A percentile compares a stretch with the other conserved stretches of the same genome.
These are phyloP conservation scores for Rotaria sp. DNA, from an alignment of 2,888 invertebrate genomes.

Conservation along the genomic window DNA sequence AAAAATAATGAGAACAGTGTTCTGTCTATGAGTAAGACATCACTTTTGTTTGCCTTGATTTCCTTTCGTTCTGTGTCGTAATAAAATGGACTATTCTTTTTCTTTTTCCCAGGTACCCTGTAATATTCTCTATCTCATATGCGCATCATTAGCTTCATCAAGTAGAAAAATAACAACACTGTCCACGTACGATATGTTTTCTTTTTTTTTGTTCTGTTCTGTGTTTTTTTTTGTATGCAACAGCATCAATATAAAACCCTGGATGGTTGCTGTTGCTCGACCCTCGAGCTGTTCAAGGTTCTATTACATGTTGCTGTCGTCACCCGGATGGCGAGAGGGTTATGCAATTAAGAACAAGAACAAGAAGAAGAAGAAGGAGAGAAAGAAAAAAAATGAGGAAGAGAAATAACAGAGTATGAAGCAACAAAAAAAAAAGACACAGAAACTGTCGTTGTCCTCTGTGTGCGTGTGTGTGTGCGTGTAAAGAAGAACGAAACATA, in stretches of 20 bases:
- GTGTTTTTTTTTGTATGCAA: neutral
- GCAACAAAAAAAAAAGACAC: neutral
- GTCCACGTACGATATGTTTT: neutral
- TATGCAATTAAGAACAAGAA: constrained; percentile 9
- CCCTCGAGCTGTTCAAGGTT: neutral
- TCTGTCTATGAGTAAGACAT: neutral
- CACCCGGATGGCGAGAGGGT: neutral
- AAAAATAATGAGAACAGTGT: neutral
- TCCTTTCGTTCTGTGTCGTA: neutral
- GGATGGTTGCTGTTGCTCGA: neutral
- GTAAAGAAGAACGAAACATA: neutral
- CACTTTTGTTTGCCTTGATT: neutral
- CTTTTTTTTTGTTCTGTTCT: neutral
- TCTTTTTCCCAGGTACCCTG: neutral
- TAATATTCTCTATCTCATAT: neutral
- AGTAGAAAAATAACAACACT: neutral
- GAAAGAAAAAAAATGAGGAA: neutral
- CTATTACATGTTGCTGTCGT: neutral
- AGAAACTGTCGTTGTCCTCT: neutral
- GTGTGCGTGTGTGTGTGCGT: neutral
- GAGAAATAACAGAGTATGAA: neutral
- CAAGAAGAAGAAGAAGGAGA: constrained; percentile 6
- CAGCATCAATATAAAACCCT: neutral
- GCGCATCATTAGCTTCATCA: neutral
- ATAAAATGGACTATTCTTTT: neutral